Conservation (phyloP, 2,113 vertebrate species). For the Zapornia atra region DNA sequence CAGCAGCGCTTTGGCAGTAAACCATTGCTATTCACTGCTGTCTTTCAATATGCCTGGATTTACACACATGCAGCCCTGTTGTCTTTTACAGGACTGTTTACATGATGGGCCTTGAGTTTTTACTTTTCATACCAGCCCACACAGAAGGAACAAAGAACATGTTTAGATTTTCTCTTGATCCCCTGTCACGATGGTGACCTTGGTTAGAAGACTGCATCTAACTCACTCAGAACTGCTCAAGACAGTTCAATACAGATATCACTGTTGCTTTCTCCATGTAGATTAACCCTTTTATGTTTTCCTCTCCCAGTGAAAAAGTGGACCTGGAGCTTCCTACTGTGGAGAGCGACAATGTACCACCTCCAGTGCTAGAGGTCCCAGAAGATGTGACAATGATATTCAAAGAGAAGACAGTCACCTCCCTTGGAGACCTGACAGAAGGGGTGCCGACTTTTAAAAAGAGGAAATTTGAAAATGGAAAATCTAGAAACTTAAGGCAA, state of each 20-base stretch:
- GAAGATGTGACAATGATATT: conserved; percentile 85
- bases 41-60: background rate
- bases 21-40: background rate
- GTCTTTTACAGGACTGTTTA: background rate
- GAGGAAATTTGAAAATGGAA: conserved; percentile 90
- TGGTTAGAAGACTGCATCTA: background rate
- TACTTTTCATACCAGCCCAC: background rate
- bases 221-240: background rate
- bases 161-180: background rate
- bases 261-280: background rate
- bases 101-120: background rate
- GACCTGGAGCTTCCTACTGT: conserved; percentile 89
- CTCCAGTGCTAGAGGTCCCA: conserved; percentile 53
- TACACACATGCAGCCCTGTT: background rate
- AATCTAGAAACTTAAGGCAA: conserved; percentile 88
- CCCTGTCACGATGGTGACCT: background rate
- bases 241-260: background rate
- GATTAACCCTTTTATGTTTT: background rate
- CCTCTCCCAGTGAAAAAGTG: conserved; percentile 80
- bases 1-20: background rate
- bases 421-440: conserved; percentile 83
- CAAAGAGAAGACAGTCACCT: conserved; percentile 92
- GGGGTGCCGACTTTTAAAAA: conserved; percentile 85
- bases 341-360: conserved; percentile 56
- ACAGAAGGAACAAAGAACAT: background rate